Evolutionary conservation across 92 coral and sea anemone genomes (phyloP), one percentile per base, ranked within the genome.

Genomic region (Siderastrea radians): DNA sequence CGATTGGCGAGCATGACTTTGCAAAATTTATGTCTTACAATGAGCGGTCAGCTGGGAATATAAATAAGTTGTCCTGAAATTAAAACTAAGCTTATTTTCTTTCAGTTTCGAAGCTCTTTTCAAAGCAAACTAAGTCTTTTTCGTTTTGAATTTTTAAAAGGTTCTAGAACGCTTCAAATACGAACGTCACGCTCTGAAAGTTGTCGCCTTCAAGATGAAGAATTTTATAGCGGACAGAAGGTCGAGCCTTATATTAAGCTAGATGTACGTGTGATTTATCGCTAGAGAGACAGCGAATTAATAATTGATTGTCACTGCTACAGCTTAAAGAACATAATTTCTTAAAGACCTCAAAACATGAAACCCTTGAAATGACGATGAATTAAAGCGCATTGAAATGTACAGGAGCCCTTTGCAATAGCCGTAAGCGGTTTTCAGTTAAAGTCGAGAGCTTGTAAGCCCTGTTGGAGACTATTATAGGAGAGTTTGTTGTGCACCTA

Each of bases 1-100:
- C 15, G n/a, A 78, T n/a, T n/a, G 11, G 60, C 4, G 58, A 63
- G 59, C 62, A 76, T 78, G 83, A 78, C 4, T 78, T 72, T 17
- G 83, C 83, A 78, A 15, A 78, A 17, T 4, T n/a, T n/a, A n/a
- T n/a, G n/a, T n/a, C n/a, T n/a, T n/a, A n/a, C n/a, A n/a, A n/a
- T n/a, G n/a, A n/a, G n/a, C n/a, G n/a, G n/a, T n/a, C n/a, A n/a
- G n/a, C n/a, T 6, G 72, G 49, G 7, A 67, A 44, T 3, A 6
- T 9, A 44, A 67, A 44, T 10, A 44, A 0, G 13, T 38, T 44
- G 4, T 4, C 15, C 12, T 6, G 3, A 7, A 1, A 66, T 66
- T 66, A 8, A 10, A 2, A 8, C n/a, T n/a, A n/a, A n/a, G n/a
- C n/a, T n/a, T 2, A 66, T 8, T 26, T 44, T 66, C 71, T 66